Evolutionary conservation across 2,113 vertebrate genomes (phyloP).

Genomic region (Cavia porcellus): DNA sequence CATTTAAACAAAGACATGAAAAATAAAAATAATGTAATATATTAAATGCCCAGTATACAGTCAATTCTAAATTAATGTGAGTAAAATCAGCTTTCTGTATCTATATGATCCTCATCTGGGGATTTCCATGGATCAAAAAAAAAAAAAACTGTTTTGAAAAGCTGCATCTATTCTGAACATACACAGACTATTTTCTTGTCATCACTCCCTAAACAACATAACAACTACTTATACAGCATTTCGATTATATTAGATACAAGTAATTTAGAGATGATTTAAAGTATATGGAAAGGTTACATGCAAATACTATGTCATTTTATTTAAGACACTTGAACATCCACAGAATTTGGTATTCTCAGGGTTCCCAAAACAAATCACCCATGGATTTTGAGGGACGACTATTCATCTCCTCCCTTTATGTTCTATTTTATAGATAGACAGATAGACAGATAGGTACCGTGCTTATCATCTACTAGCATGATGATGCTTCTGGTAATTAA

Average conservation of each 20-base stretch:
- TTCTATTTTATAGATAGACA: not conserved
- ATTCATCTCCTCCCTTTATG: not conserved
- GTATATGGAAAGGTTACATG: not conserved
- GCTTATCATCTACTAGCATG: not conserved
- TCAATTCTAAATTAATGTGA: not conserved
- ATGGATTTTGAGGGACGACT: not conserved
- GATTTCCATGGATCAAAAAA: not conserved
- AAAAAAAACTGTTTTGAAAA: not conserved
- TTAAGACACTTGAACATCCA: not conserved
- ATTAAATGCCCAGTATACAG: not conserved
- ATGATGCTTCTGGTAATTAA: not conserved
- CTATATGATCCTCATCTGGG: not conserved
- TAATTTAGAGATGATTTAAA: not conserved
- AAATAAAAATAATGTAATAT: not conserved
- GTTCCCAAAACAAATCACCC: not conserved
- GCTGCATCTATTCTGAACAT: not conserved
- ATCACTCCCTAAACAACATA: slow-evolving; percentile 1
- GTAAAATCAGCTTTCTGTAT: not conserved
- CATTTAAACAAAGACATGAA: not conserved
- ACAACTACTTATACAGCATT: not conserved
- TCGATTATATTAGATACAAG: not conserved
- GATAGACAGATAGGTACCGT: not conserved
- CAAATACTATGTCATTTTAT: not conserved
- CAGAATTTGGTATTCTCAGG: not conserved
- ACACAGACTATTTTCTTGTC: not conserved